These are phyloP conservation scores for Trissolcus basalis DNA, from an alignment of 1,140 invertebrate genomes.

Conservation along the genomic window DNA sequence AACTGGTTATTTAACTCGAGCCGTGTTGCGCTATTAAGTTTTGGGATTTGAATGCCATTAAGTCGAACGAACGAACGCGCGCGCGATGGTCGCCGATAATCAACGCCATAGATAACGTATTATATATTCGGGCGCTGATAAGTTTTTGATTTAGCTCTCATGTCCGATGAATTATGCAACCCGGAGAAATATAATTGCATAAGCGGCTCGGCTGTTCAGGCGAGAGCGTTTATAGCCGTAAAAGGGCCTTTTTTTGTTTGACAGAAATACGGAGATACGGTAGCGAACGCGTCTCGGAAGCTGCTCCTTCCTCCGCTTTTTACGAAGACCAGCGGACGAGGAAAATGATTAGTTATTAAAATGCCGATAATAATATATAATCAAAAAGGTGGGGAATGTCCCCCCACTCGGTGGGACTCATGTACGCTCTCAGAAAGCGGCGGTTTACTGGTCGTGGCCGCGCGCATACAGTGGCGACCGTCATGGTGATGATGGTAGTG, in stretches of 20 bases:
- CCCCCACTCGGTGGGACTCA: conserved; percentile 64
- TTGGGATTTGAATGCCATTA: conserved; percentile 47
- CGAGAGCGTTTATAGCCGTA: conserved; percentile 6
- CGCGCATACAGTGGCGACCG: conserved; percentile 59
- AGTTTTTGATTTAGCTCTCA: background rate
- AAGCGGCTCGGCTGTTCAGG: background rate
- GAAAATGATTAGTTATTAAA: conserved; percentile 77
- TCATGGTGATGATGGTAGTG: conserved; percentile 60
- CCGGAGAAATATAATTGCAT: background rate
- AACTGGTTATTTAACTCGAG: conserved; percentile 36
- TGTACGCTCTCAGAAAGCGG: conserved; percentile 42
- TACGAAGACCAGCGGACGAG: conserved; percentile 66
- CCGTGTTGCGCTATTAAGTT: conserved; percentile 26
- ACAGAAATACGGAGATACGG: conserved; percentile 67
- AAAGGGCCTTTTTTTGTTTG: conserved; percentile 30
- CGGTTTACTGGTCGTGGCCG: conserved; percentile 56
- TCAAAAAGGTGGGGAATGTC: conserved; percentile 74
- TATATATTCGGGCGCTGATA: background rate
- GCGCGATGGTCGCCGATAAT: background rate
- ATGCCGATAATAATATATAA: conserved; percentile 77
- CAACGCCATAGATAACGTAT: conserved; percentile 7
- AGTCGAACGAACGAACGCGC: background rate
- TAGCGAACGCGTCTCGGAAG: conserved; percentile 71
- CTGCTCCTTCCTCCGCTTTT: conserved; percentile 70
- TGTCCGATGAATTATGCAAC: background rate